phyloP scores from a whole-genome alignment of 2,888 invertebrate genomes.

The Plebejus melissa region DNA sequence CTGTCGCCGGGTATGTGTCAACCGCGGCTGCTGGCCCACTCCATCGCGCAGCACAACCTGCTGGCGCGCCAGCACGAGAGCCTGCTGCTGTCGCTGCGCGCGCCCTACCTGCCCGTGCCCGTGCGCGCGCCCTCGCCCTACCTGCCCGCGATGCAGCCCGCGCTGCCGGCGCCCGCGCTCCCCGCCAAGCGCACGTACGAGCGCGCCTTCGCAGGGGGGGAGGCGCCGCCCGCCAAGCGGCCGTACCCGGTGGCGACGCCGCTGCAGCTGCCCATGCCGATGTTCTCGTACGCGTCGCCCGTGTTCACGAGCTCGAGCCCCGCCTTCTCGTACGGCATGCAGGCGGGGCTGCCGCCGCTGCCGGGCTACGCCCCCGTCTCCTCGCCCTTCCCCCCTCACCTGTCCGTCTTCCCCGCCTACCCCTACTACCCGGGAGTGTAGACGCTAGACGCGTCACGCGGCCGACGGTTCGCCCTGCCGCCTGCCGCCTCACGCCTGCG shows the following conservation, averaged over 20 bases:
- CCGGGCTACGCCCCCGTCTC: conserved; percentile 60
- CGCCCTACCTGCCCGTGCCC: conserved; percentile 53
- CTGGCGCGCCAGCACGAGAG: conserved; percentile 83
- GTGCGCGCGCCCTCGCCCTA: conserved; percentile 49
- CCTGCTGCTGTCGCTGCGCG: conserved; percentile 66
- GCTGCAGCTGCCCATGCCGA: conserved; percentile 60
- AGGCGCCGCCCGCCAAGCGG: conserved; percentile 64
- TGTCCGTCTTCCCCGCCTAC: conserved; percentile 64
- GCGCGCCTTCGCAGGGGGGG: conserved; percentile 81
- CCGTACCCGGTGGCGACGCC: conserved; percentile 65
- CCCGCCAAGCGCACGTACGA: conserved; percentile 85
- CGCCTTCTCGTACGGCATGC: conserved; percentile 58
- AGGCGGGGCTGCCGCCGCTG: conserved; percentile 49
- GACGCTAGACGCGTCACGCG: neutral
- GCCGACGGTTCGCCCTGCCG: neutral
- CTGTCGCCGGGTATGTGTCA: conserved; percentile 63
- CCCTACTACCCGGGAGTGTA: conserved; percentile 57
- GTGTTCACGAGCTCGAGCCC: conserved; percentile 65
- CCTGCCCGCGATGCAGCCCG: conserved; percentile 46
- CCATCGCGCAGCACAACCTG: conserved; percentile 85
- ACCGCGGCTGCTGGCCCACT: conserved; percentile 65
- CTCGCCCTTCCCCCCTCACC: conserved; percentile 54
- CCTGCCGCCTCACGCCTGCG: too few species aligned
- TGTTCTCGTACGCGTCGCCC: conserved; percentile 76
- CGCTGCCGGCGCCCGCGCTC: conserved; percentile 51